Base-by-base conservation (phyloP, 2,113 vertebrate genomes). In the Myrmecophaga tridactyla region DNA sequence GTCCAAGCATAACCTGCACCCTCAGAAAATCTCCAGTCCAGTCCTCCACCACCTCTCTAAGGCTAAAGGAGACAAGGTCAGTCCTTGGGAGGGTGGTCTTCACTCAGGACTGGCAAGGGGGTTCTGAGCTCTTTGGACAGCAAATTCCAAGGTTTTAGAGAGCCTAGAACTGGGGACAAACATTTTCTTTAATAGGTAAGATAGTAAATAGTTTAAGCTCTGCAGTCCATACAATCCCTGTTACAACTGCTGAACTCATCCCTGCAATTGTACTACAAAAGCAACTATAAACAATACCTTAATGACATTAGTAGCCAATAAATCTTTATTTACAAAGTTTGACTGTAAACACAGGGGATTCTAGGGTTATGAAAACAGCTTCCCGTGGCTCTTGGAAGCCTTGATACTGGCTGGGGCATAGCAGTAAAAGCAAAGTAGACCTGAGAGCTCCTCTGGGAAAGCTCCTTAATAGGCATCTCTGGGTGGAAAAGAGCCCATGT, bases 401-500 rank as follows among this genome's bases (percentile, higher is more conserved):
- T 85, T 65, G 13, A 36, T 3, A 23, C 4, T 48, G 56, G n/a
- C 23, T 41, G 29, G 63, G 20, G 18, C 29, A 62, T 21, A 1
- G 21, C 20, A 62, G 39, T 23, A 43, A 70, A 29, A 46, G 1
- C 7, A 31, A 15, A 15, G 20, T n/a, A 69, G 53, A 58, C 7
- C 8, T 25, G 1, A 14, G 63, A 34, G 17, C 65, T 85, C 4
- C 23, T 21, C 15, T n/a, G 9, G 21, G 60, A 75, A 17, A 76
- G 63, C n/a, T 43, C 13, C 15, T 48, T n/a, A 65, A 14, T 6
- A 39, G 9, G 4, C 43, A 80, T 29, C 9, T 75, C 9, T 73
- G 4, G n/a, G 17, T 69, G 13, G 15, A 15, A 2, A 2, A 0
- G 39, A 29, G 3, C 6, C 4, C 39, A 18, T 36, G 1, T 43